Evolutionary conservation across 1,140 invertebrate genomes (phyloP).

Genomic region (Ooceraea biroi): DNA sequence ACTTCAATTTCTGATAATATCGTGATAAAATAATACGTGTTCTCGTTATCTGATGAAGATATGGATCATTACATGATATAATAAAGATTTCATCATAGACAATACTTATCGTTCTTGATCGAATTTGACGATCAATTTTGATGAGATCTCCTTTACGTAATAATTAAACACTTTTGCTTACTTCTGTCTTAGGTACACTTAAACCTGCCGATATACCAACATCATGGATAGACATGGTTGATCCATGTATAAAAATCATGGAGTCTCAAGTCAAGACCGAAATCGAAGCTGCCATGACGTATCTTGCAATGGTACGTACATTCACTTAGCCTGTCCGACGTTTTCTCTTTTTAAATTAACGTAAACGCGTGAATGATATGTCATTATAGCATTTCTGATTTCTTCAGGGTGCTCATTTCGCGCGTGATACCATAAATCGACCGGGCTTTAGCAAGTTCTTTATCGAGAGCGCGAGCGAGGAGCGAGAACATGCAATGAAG

Average conservation of each 20-base stretch:
- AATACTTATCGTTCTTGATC: constrained; percentile 12
- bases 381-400: neutral
- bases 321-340: neutral
- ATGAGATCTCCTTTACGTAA: too few relatives aligned
- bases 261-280: constrained; percentile 92
- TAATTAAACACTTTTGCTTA: constrained; percentile 8
- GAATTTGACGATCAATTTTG: constrained; percentile 8
- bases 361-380: neutral
- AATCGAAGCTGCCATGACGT: constrained; percentile 92
- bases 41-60: constrained; percentile 17
- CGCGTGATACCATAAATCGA: constrained; percentile 91
- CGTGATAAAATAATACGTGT: constrained; percentile 32
- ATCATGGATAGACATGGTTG: constrained; percentile 90
- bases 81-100: neutral
- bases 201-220: constrained; percentile 84
- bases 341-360: neutral
- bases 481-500: constrained; percentile 95
- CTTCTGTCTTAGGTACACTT: constrained; percentile 82
- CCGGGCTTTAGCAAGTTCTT: constrained; percentile 96
- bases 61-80: constrained; percentile 17
- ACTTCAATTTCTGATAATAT: constrained; percentile 24
- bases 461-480: constrained; percentile 94
- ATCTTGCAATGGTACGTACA: constrained; percentile 91
- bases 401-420: constrained; percentile 92
- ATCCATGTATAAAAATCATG: constrained; percentile 88